Evolutionary conservation across 2,797 vertebrate species (phyloP).

Genomic region (Australoheros facetus): DNA sequence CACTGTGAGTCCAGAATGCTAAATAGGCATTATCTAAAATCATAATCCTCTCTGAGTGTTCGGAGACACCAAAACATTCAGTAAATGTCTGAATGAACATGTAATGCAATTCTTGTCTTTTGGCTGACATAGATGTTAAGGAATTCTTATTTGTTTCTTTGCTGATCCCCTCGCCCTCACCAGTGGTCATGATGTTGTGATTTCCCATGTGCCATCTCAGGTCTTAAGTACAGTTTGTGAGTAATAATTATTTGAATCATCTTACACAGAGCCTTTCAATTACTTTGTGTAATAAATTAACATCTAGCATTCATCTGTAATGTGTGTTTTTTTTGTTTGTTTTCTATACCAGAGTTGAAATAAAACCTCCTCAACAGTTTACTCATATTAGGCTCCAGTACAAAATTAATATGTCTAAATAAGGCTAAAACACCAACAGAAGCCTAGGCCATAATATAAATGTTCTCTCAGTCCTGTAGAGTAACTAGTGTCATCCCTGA

Average conservation of each 20-base stretch:
- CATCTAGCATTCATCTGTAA: conserved; percentile 36
- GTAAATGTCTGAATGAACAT: conserved; percentile 17
- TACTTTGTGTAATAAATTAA: conserved; percentile 68
- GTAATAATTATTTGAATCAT: conserved; percentile 68
- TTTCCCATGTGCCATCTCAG: conserved; percentile 45
- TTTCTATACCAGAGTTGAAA: neutral
- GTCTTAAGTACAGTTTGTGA: conserved; percentile 54
- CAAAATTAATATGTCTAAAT: neutral
- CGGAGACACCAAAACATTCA: neutral
- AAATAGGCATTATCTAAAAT: neutral
- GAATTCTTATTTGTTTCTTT: neutral
- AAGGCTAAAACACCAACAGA: neutral
- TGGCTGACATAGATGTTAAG: neutral
- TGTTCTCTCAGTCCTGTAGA: neutral
- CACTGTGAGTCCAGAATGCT: conserved; percentile 9
- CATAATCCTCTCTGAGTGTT: neutral
- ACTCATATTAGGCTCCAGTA: neutral
- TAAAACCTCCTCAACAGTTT: neutral
- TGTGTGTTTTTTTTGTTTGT: neutral
- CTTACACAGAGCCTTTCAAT: conserved; percentile 41
- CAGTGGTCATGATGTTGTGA: conserved; percentile 28
- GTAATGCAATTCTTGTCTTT: neutral
- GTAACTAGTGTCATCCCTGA: neutral
- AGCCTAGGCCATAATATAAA: neutral
- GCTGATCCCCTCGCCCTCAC: conserved; percentile 16